Conservation (phyloP, 2,113 vertebrate genomes). For the Neolamprologus ventralis region DNA sequence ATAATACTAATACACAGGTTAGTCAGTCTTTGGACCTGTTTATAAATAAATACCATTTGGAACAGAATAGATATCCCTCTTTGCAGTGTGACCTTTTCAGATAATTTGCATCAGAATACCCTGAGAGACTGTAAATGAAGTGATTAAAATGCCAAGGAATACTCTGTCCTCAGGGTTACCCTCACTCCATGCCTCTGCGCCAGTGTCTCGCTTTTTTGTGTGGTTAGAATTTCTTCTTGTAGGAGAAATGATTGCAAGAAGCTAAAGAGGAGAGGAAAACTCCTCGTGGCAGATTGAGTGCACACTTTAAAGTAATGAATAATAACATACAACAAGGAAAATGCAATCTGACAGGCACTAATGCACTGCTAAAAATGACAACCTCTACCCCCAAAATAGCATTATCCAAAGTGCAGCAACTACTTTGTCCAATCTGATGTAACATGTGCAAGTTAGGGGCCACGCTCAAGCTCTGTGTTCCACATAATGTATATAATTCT, state of each 20-base stretch:
- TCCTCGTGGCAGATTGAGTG: background rate
- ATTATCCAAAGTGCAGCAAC: background rate
- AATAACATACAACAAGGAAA: background rate
- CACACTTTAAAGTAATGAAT: background rate
- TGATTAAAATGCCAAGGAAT: constrained; percentile 57
- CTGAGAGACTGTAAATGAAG: constrained; percentile 43
- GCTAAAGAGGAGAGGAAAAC: background rate
- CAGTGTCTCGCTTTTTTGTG: background rate
- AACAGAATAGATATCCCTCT: constrained; percentile 19
- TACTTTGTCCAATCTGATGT: background rate
- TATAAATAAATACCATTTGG: constrained; percentile 44
- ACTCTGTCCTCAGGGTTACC: constrained; percentile 25
- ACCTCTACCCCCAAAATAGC: background rate
- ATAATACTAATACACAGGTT: background rate
- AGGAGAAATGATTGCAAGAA: background rate
- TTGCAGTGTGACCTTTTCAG: constrained; percentile 53
- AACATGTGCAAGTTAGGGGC: background rate
- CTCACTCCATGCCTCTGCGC: background rate
- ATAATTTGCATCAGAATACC: constrained; percentile 63
- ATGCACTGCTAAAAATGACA: background rate
- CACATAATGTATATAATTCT: background rate
- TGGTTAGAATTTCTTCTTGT: background rate
- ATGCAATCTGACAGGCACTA: background rate
- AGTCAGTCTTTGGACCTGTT: background rate
- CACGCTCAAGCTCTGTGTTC: background rate